Base-by-base conservation (phyloP, 2,888 invertebrate species). In the Lydus trimaculatus region DNA sequence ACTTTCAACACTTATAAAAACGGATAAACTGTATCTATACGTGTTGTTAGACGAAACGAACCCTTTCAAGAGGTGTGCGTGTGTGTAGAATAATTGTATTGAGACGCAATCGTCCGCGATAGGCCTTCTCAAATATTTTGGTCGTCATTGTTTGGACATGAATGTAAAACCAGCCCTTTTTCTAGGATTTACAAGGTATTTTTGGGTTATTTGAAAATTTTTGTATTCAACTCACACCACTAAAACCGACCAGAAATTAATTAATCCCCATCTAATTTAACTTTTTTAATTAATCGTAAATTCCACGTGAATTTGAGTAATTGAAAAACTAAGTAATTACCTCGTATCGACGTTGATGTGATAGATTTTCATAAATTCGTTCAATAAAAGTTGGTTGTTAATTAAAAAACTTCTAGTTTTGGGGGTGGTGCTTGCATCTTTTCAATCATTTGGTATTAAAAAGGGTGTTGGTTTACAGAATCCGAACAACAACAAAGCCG, bases 41-140 rank as follows among this genome's bases (percentile, higher is more conserved):
- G 68, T 56, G 74, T 36, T 43, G 43, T 43, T 43, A 17, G n/a
- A 9, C 3, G 17, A 64, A 67, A 48, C 70, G 69, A 76, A 76
- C 76, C 73, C 74, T 76, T 76, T 76, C 60, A 74, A 75, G 70
- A 71, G 71, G 73, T 75, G 76, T 74, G 62, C 65, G 65, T 66
- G 64, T 69, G 9, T 20, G 7, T 52, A 31, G 33, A 63, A n/a
- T n/a, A 13, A 61, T n/a, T 61, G 66, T 52, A 69, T 69, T 69
- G 61, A 48, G 58, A 63, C 63, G 69, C 69, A 69, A 69, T 69
- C 69, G 69, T 58, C 63, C 60, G 69, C 43, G 43, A 43, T 43
- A 17, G 43, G 17, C 17, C 43, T 43, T n/a, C 17, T 6, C n/a
- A 43, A 43, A 43, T 43, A 43, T 43, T 43, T 43, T n/a, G 7